These are phyloP conservation scores for Orgyia antiqua DNA, from an alignment of 2,888 invertebrate species.

Conservation along the genomic window DNA sequence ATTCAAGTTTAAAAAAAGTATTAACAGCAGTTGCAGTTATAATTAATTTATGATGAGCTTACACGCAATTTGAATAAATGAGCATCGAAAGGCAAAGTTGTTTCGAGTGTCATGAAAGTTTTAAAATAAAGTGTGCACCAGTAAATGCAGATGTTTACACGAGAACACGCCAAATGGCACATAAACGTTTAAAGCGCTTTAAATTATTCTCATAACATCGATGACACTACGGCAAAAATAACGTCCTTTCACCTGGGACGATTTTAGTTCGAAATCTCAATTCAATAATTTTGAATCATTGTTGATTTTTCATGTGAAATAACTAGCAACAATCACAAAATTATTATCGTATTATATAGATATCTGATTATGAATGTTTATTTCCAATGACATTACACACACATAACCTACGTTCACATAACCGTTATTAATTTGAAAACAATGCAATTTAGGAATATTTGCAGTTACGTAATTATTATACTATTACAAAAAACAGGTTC, in stretches of 20 bases:
- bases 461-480: too few species aligned
- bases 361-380: too few species aligned
- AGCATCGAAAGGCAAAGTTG: not conserved
- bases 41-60: constrained; percentile 1
- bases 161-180: constrained; percentile 57
- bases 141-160: constrained; percentile 44
- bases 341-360: too few species aligned
- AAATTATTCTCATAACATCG: constrained; percentile 53
- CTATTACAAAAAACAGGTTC: too few species aligned
- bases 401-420: too few species aligned
- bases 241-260: constrained; percentile 55
- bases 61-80: not conserved
- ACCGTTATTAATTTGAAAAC: too few species aligned
- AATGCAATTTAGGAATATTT: too few species aligned
- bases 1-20: constrained; percentile 3
- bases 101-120: constrained; percentile 27
- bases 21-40: not conserved
- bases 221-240: constrained; percentile 54
- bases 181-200: constrained; percentile 60
- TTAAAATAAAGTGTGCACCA: constrained; percentile 42
- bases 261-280: too few species aligned
- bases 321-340: too few species aligned
- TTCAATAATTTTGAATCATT: too few species aligned
- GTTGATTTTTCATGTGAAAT: too few species aligned
- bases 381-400: too few species aligned